Evolutionary conservation across 2,797 vertebrate genomes (phyloP), one percentile per base, ranked within the genome.

Genomic region (Brotula barbata): DNA sequence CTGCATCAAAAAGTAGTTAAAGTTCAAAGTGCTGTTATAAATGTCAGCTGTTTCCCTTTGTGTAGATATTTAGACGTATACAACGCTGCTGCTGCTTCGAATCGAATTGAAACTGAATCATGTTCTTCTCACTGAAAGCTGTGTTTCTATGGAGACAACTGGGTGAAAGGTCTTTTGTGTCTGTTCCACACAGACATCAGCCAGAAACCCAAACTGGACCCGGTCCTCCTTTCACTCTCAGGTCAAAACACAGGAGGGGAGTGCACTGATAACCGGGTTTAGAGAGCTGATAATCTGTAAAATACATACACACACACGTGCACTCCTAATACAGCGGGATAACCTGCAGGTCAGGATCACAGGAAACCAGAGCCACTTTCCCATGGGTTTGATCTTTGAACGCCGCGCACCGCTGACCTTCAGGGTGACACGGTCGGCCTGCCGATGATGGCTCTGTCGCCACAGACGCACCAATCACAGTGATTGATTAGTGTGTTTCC

Each of bases 351-450:
- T 68, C 77, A 61, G 3, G 55, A 75, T 71, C 60, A 62, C 68
- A 78, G 84, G 70, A 77, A 84, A 46, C 67, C 49, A 70, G 37
- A 28, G 58, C 51, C 63, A 59, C 71, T 57, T 80, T 81, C 71
- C 59, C 79, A 73, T 67, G 68, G 71, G 68, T 78, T 68, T 69
- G 47, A 64, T 76, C 61, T 77, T 61, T 81, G 65, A 71, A 25
- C 68, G n/a, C 0, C 33, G 54, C 37, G 76, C 77, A 69, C n/a
- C 0, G 2, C 44, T 63, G 79, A 72, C 71, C 71, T 64, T 41
- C n/a, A 14, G 50, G 69, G 61, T 60, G 65, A 64, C 41, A 43
- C 31, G 8, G 37, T 54, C 1, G 20, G 48, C 63, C 21, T 21
- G n/a, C 43, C 17, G 55, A 10, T 58, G 68, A 71, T 67, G 47